phyloP scores from a whole-genome alignment of 1,140 invertebrate species.

The Achatina immaculata region DNA sequence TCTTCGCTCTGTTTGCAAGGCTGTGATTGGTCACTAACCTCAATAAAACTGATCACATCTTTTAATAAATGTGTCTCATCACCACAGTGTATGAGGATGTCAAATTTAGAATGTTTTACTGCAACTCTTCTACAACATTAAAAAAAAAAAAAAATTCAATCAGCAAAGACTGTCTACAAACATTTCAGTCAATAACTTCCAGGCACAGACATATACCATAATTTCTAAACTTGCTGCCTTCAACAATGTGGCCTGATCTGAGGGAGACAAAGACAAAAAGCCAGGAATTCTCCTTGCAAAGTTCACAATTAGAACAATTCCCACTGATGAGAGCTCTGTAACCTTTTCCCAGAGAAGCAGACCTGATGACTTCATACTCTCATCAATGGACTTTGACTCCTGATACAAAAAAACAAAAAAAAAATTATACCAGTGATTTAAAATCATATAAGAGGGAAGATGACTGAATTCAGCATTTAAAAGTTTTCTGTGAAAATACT shows the following conservation, averaged over 20 bases:
- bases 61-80: too few relatives aligned
- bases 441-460: too few relatives aligned
- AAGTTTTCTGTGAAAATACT: too few relatives aligned
- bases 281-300: conserved; percentile 69
- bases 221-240: conserved; percentile 70
- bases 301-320: conserved; percentile 68
- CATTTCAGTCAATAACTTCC: neutral
- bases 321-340: conserved; percentile 64
- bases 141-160: too few relatives aligned
- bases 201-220: conserved; percentile 69
- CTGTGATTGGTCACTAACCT: too few relatives aligned
- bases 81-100: too few relatives aligned
- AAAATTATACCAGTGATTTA: neutral
- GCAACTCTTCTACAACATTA: too few relatives aligned
- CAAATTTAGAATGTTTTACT: too few relatives aligned
- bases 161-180: too few relatives aligned
- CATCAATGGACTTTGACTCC: neutral
- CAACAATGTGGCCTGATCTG: conserved; percentile 68
- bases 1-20: too few relatives aligned
- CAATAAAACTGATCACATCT: too few relatives aligned
- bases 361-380: neutral
- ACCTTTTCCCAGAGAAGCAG: conserved; percentile 61
- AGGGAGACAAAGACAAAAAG: conserved; percentile 61
- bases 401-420: neutral
- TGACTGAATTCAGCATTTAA: too few relatives aligned